Conservation (phyloP, 1,140 invertebrate species). For the Magallana gigas region DNA sequence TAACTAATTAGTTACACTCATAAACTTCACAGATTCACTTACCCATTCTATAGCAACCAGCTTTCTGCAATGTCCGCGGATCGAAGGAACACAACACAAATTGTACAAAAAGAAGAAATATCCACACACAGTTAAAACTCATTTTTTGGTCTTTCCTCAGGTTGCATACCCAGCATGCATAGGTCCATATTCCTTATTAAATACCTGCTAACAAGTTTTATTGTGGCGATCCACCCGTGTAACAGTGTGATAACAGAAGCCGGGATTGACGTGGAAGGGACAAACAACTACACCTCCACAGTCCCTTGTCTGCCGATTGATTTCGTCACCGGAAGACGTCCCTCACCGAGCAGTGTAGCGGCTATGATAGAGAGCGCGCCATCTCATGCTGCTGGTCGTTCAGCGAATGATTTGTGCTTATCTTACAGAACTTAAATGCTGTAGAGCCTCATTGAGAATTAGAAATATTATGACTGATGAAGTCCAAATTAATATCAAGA, state of each 20-base stretch:
- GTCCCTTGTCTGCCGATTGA: background rate
- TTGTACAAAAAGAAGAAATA: conserved; percentile 9
- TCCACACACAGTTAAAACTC: conserved; percentile 17
- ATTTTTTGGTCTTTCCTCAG: conserved; percentile 11
- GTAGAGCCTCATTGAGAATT: too few species aligned
- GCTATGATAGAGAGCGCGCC: conserved; percentile 20
- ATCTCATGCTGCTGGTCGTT: background rate
- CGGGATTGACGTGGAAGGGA: background rate
- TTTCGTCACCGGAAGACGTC: conserved; percentile 6
- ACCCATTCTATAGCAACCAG: conserved; percentile 26
- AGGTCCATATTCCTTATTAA: conserved; percentile 30
- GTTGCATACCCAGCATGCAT: conserved; percentile 15
- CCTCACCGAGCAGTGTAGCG: background rate
- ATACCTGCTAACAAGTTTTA: background rate
- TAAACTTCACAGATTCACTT: background rate
- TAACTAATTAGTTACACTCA: too few species aligned
- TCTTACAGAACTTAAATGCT: too few species aligned
- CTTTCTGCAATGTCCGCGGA: background rate
- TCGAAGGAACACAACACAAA: conserved; percentile 8
- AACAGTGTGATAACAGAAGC: conserved; percentile 18
- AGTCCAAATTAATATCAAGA: too few species aligned
- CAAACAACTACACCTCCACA: conserved; percentile 23
- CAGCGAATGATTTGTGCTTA: too few species aligned
- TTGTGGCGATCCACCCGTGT: background rate
- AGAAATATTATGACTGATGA: too few species aligned